These are phyloP conservation scores for Ophthalmolycus amberensis DNA, from an alignment of 2,113 vertebrate species.

Conservation along the genomic window DNA sequence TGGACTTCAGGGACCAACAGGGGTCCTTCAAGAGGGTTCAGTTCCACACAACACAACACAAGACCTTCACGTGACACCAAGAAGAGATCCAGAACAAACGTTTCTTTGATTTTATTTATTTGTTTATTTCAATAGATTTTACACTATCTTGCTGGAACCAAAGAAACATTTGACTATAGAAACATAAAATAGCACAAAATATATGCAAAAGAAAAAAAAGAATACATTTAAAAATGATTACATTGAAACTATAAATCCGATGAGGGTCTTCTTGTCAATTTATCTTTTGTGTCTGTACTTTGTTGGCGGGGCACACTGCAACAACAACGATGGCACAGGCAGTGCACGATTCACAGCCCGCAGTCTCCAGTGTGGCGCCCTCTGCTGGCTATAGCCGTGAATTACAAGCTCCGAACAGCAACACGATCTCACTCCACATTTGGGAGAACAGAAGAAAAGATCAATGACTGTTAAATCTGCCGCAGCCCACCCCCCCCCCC, in stretches of 20 bases:
- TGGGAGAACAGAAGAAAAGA: conserved; percentile 35
- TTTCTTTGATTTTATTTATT: conserved; percentile 82
- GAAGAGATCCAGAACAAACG: neutral
- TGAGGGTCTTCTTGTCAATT: conserved; percentile 68
- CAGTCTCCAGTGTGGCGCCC: conserved; percentile 51
- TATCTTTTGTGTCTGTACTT: conserved; percentile 39
- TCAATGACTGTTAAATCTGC: conserved; percentile 24
- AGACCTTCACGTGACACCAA: neutral
- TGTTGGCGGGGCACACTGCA: conserved; percentile 58
- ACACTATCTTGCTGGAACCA: conserved; percentile 85
- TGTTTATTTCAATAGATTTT: conserved; percentile 86
- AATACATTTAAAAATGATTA: conserved; percentile 81
- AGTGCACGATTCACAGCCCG: conserved; percentile 48
- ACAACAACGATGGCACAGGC: conserved; percentile 66
- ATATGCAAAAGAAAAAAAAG: conserved; percentile 75
- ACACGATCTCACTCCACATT: conserved; percentile 34
- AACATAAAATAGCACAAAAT: conserved; percentile 86
- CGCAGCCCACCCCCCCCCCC: conserved; percentile 3
- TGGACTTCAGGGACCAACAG: conserved; percentile 3
- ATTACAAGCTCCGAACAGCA: conserved; percentile 40
- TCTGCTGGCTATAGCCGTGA: conserved; percentile 64
- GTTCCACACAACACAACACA: neutral
- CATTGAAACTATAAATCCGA: conserved; percentile 78
- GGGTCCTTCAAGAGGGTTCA: neutral
- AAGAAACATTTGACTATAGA: conserved; percentile 86